Evolutionary conservation across 1,140 invertebrate species (phyloP).

Genomic region (Bombus huntii): DNA sequence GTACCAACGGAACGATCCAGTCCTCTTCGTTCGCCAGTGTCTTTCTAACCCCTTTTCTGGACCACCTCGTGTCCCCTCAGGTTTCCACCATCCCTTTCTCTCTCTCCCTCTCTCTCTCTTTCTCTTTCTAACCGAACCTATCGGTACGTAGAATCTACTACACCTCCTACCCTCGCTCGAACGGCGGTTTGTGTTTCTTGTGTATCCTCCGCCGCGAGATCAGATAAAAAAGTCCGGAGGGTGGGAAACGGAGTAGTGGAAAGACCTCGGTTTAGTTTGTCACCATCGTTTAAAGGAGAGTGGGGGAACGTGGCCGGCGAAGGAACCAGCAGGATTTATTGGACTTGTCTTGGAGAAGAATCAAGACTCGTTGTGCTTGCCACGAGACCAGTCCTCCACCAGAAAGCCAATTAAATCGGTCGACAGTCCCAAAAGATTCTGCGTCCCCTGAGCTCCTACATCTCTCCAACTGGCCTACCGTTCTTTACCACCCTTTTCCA

Average conservation of each 20-base stretch:
- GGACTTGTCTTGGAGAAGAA: slow-evolving; percentile 69
- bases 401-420: slow-evolving; percentile 71
- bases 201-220: slow-evolving; percentile 65
- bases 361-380: slow-evolving; percentile 69
- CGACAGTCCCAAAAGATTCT: slow-evolving; percentile 70
- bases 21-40: slow-evolving; percentile 25
- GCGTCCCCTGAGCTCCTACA: slow-evolving; percentile 39
- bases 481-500: background rate
- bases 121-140: slow-evolving; percentile 31
- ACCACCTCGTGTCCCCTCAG: slow-evolving; percentile 38
- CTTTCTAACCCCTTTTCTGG: slow-evolving; percentile 64
- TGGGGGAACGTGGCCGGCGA: slow-evolving; percentile 16
- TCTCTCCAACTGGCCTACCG: slow-evolving; percentile 15
- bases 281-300: slow-evolving; percentile 62
- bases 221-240: slow-evolving; percentile 63
- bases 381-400: slow-evolving; percentile 61
- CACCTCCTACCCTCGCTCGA: slow-evolving; percentile 32
- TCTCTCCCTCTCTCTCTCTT: background rate
- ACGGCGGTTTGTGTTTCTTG: slow-evolving; percentile 64
- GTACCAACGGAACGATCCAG: background rate
- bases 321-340: slow-evolving; percentile 63
- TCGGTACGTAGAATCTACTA: slow-evolving; percentile 63
- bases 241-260: slow-evolving; percentile 51
- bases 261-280: slow-evolving; percentile 66
- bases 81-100: slow-evolving; percentile 7